Conservation (phyloP, 2,113 vertebrate genomes). For the Mirounga angustirostris region DNA sequence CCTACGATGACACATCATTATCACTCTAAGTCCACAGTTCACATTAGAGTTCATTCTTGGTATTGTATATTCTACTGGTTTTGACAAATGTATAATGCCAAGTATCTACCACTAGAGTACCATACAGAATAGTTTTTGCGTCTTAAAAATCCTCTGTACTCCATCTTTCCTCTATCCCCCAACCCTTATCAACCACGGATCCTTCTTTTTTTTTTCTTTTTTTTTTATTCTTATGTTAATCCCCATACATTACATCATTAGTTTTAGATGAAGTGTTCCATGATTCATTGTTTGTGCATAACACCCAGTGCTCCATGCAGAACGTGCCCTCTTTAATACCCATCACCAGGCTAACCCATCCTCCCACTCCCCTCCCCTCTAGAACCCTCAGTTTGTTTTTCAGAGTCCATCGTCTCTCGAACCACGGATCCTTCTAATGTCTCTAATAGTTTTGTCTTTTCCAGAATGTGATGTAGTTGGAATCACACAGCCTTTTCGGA, state of each 20-base stretch:
- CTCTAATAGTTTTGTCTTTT: background rate
- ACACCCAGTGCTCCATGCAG: too few relatives aligned
- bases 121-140: background rate
- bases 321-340: too few relatives aligned
- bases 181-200: background rate
- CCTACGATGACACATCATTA: background rate
- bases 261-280: too few relatives aligned
- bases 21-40: background rate
- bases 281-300: too few relatives aligned
- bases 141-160: background rate
- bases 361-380: too few relatives aligned
- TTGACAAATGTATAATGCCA: background rate
- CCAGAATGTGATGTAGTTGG: background rate
- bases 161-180: background rate
- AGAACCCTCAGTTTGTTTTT: too few relatives aligned
- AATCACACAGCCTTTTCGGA: background rate
- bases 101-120: background rate
- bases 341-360: too few relatives aligned
- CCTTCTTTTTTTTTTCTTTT: background rate
- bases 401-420: background rate
- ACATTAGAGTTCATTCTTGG: background rate
- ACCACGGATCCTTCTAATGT: background rate
- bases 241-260: too few relatives aligned
- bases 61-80: background rate
- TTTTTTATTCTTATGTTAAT: too few relatives aligned